Conservation (phyloP, 2,797 vertebrate genomes). For the Hyperoplus lanceolatus region DNA sequence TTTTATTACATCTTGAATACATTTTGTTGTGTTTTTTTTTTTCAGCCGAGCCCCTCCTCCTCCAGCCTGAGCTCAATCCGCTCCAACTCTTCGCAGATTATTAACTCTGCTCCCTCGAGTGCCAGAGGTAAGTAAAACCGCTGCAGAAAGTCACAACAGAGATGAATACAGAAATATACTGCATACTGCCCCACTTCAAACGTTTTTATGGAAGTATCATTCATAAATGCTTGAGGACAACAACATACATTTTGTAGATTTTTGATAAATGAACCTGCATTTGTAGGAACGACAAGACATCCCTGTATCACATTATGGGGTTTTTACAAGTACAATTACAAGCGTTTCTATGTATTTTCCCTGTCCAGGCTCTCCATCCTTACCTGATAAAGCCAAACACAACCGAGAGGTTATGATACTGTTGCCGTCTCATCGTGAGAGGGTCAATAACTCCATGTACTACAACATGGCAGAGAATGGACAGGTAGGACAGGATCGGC, state of each 20-base stretch:
- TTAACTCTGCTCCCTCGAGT: constrained; percentile 96
- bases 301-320: background rate
- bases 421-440: constrained; percentile 93
- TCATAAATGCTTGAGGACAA: background rate
- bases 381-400: constrained; percentile 98
- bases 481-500: constrained; percentile 86
- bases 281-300: background rate
- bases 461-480: constrained; percentile 94
- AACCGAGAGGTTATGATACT: constrained; percentile 96
- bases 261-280: background rate
- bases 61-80: constrained; percentile 99
- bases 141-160: background rate
- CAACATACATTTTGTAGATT: background rate
- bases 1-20: background rate
- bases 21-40: background rate
- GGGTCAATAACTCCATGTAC: constrained; percentile 96
- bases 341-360: background rate
- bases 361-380: constrained; percentile 92
- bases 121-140: constrained; percentile 91
- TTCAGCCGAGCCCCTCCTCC: constrained; percentile 96
- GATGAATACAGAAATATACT: background rate
- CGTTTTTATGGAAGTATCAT: background rate
- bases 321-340: background rate
- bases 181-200: background rate
- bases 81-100: constrained; percentile 97